phyloP scores from a whole-genome alignment of 1,140 invertebrate species.

The Ceratoteleas bidentatus region DNA sequence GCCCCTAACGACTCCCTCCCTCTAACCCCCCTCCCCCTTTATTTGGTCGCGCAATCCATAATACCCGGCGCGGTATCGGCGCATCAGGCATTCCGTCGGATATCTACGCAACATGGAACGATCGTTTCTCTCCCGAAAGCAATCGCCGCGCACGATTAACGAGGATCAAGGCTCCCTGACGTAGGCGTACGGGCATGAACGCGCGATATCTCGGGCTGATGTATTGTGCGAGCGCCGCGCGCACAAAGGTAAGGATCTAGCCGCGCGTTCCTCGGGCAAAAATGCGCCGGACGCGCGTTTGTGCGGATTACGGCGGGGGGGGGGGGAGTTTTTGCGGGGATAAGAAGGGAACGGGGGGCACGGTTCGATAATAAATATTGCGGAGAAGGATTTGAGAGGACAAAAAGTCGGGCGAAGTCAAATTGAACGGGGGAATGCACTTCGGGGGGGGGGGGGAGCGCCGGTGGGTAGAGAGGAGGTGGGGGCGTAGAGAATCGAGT shows the following conservation, averaged over 20 bases:
- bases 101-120: conserved; percentile 51
- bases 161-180: conserved; percentile 62
- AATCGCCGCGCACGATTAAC: conserved; percentile 65
- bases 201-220: conserved; percentile 54
- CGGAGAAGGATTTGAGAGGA: not conserved
- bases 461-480: no score
- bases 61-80: conserved; percentile 40
- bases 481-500: no score
- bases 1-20: not conserved
- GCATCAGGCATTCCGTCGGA: conserved; percentile 54
- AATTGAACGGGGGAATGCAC: no score
- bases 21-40: not conserved
- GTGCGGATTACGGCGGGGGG: conserved; percentile 36
- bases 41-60: conserved; percentile 37
- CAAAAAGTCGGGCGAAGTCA: no score
- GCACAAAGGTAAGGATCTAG: conserved; percentile 59
- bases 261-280: conserved; percentile 30
- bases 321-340: conserved; percentile 29
- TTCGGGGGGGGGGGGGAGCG: no score
- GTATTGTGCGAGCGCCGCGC: conserved; percentile 52
- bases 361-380: conserved; percentile 39
- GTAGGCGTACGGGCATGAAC: conserved; percentile 60
- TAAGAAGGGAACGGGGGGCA: conserved; percentile 13
- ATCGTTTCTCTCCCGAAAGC: conserved; percentile 54
- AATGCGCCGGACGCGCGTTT: conserved; percentile 48